These are phyloP conservation scores for Erinaceus europaeus DNA, from an alignment of 2,113 vertebrate species.

Conservation along the genomic window DNA sequence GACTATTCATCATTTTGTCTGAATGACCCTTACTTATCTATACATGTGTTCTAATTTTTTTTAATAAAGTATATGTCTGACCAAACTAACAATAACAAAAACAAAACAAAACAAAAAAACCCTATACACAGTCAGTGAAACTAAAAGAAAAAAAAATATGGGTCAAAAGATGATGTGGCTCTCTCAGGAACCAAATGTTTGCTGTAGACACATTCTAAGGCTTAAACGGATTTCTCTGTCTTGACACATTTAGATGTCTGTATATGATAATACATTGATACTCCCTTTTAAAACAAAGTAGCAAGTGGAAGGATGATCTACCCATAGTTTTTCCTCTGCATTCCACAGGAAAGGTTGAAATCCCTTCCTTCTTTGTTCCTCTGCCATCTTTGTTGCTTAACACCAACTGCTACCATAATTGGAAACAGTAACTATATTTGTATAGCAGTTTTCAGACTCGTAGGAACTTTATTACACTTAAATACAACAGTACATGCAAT, in stretches of 20 bases:
- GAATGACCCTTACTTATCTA: no score
- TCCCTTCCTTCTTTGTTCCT: background rate
- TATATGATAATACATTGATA: background rate
- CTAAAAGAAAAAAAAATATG: no score
- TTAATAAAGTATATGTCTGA: no score
- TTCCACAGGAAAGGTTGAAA: background rate
- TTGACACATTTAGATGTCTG: background rate
- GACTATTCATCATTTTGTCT: no score
- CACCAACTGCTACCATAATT: background rate
- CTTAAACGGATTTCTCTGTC: background rate
- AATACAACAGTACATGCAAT: background rate
- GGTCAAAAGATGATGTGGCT: background rate
- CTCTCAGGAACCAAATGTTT: background rate
- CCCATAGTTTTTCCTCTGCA: background rate
- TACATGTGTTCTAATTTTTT: no score
- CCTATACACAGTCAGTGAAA: no score
- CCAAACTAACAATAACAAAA: no score
- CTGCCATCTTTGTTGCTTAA: background rate
- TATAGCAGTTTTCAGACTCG: background rate
- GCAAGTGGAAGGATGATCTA: background rate
- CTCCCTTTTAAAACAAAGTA: background rate
- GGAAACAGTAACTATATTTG: background rate
- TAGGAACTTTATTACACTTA: background rate
- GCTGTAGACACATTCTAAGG: background rate
- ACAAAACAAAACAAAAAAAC: no score